Base-by-base conservation (phyloP, 2,888 invertebrate species). In the Metacarcinus magister region DNA sequence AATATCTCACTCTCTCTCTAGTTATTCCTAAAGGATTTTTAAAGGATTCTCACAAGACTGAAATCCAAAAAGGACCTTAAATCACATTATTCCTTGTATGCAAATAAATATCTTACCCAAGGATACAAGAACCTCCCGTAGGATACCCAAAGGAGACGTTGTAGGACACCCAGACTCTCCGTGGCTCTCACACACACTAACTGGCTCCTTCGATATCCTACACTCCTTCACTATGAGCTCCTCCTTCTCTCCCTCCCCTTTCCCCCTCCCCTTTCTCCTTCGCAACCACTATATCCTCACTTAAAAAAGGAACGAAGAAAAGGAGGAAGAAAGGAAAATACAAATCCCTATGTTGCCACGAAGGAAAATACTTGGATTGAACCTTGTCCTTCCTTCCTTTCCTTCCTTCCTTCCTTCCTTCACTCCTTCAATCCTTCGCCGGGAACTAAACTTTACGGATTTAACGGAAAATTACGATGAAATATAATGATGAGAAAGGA, bases 301-400 rank as follows among this genome's bases (percentile, higher is more conserved):
- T 82, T 82, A 82, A 92, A 92, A 92, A 92, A 54, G 28, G 32
- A n/a, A 92, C 28, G 43, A 92, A 92, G 54, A 87, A 92, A 54
- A 48, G 32, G 39, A 92, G 48, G 43, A 92, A 92, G 92, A 92
- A 92, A 92, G 54, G 95, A 92, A 92, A 95, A 95, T 87, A 75
- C 82, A 92, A 82, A 95, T 92, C 92, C 95, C 82, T 48, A 46
- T 39, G 92, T 46, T 44, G 92, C 39, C 54, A 44, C 92, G 92
- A 75, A 75, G 32, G 44, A 75, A 46, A 43, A 46, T 28, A 19
- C 19, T 0, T 7, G 19, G 28, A 43, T 87, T 67, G 2, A 19
- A n/a, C 23, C 67, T 93, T n/a, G 8, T n/a, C 39, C 19, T n/a
- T 39, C 39, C 39, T 39, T 39, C 39, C 39, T 39, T 39, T 39